Evolutionary conservation across 2,797 vertebrate species (phyloP), one percentile per base, ranked within the genome.

Genomic region (Acipenser ruthenus): DNA sequence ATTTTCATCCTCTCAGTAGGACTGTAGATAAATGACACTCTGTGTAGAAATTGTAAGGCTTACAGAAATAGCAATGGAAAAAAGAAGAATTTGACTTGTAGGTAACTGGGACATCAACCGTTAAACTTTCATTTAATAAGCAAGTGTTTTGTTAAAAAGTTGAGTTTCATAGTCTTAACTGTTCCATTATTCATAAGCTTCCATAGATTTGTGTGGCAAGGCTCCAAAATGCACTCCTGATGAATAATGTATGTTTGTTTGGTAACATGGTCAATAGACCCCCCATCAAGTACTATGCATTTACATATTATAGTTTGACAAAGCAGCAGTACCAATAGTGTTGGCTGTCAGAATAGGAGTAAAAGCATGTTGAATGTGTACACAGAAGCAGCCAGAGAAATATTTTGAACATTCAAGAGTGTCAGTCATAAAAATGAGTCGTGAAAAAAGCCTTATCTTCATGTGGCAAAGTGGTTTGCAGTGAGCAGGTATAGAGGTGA

Each of bases 231-330:
- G 63, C 63, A 62, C 52, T 50, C 48, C 50, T 9, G 10, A 64
- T 72, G 68, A 70, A 75, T 73, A 70, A 77, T 79, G 74, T 68
- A 75, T 72, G 58, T 72, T 77, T 84, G 37, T 67, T 82, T 86
- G 78, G 80, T 78, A 80, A 69, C 67, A 61, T 51, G 37, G 67
- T 68, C 56, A 53, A 66, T 78, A 68, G 71, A 53, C 75, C 71
- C 75, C 72, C 75, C 69, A 74, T 84, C 77, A 77, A 70, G 9
- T 23, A 62, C 66, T 67, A 62, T 63, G 61, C 72, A 86, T 88
- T 86, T 79, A 68, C 86, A 87, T 88, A 83, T 84, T 87, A 83
- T 82, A 80, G 23, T 47, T 71, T 74, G 48, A 69, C 76, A 80
- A 58, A 49, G 78, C 80, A 72, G 75, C 79, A 80, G 83, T 73